Evolutionary conservation across 2,113 vertebrate genomes (phyloP).

Genomic region (Atlantisia rogersi): DNA sequence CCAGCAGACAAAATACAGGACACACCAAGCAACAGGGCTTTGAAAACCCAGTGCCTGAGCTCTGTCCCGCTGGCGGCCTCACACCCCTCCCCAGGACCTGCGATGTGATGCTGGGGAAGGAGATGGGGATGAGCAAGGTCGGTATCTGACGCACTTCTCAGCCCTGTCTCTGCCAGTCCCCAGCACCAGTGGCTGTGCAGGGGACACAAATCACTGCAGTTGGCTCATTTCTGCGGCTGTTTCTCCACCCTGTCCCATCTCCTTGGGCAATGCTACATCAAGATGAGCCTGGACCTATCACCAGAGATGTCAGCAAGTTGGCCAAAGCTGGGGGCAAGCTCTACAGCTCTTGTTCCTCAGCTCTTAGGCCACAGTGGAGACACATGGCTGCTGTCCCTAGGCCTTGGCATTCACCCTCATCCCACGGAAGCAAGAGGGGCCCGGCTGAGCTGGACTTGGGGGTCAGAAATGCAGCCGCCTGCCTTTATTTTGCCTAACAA

Average conservation of each 20-base stretch:
- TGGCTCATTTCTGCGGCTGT: background rate
- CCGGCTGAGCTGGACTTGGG: background rate
- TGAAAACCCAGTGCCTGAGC: background rate
- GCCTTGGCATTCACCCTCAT: background rate
- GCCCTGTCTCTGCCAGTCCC: background rate
- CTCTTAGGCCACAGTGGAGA: background rate
- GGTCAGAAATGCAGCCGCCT: constrained; percentile 17
- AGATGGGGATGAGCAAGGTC: accelerated
- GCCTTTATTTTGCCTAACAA: constrained; percentile 64
- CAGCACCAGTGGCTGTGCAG: background rate
- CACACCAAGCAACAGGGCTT: background rate
- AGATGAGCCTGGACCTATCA: background rate
- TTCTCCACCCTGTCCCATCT: background rate
- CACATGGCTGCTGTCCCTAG: background rate
- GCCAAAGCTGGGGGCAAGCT: background rate
- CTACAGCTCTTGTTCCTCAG: background rate
- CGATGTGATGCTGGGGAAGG: background rate
- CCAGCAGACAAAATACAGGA: background rate
- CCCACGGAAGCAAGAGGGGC: background rate
- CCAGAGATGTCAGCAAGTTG: background rate
- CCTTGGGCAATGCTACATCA: accelerated
- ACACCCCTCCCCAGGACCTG: background rate
- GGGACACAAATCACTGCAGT: background rate
- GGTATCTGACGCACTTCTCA: background rate
- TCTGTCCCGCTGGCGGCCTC: background rate